Evolutionary conservation across 2,113 vertebrate species (phyloP).

Genomic region (Phrynosoma platyrhinos): DNA sequence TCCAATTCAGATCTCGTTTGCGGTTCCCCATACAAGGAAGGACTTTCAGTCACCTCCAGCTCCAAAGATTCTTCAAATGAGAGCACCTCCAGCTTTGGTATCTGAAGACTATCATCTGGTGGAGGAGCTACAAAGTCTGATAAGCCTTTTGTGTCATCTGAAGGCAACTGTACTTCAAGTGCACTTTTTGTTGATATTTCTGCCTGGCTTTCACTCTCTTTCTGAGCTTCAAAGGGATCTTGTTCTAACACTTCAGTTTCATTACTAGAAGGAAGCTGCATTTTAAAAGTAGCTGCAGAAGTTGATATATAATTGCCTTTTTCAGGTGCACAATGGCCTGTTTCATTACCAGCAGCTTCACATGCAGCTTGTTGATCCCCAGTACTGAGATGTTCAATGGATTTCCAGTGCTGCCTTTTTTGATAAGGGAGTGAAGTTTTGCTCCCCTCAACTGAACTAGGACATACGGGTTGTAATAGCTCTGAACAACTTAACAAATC

Average conservation of each 20-base stretch:
- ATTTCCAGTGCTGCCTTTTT: not conserved
- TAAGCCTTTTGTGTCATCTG: not conserved
- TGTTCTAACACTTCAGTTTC: constrained; percentile 39
- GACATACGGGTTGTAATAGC: not conserved
- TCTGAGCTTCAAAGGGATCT: not conserved
- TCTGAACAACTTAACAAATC: constrained; percentile 6
- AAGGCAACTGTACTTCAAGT: not conserved
- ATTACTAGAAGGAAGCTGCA: not conserved
- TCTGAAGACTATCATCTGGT: not conserved
- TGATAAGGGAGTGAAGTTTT: constrained; percentile 17
- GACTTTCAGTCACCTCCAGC: constrained; percentile 44
- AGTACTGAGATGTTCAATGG: not conserved
- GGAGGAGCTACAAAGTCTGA: not conserved
- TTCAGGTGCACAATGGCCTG: not conserved
- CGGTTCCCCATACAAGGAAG: constrained; percentile 25
- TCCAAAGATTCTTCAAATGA: constrained; percentile 22
- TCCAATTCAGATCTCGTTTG: constrained; percentile 13
- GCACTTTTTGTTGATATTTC: constrained; percentile 13
- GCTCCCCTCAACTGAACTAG: constrained; percentile 25
- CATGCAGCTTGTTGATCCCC: not conserved
- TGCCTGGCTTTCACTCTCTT: constrained; percentile 14
- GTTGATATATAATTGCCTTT: not conserved
- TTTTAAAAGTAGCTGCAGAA: constrained; percentile 21
- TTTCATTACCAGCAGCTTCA: not conserved
- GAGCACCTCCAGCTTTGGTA: not conserved